Evolutionary conservation across 2,888 invertebrate genomes (phyloP), one percentile per base, ranked within the genome.

Genomic region (Cynaeus angustus): DNA sequence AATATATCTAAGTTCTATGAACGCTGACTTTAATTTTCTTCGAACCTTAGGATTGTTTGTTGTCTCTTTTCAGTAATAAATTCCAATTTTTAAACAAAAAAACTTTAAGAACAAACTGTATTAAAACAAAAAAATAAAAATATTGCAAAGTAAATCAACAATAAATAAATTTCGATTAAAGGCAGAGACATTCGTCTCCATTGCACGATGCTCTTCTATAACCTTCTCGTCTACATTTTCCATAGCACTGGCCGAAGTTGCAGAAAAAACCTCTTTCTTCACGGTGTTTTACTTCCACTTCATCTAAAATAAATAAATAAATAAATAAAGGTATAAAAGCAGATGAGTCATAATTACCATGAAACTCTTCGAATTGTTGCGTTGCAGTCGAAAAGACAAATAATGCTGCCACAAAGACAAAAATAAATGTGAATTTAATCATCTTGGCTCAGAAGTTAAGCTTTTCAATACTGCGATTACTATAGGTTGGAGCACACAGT

Each of bases 131-230:
- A n/a, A n/a, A n/a, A n/a, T n/a, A n/a, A n/a, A n/a, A n/a, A n/a
- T n/a, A n/a, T n/a, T n/a, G n/a, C n/a, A n/a, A n/a, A n/a, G n/a
- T n/a, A n/a, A n/a, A n/a, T n/a, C n/a, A n/a, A n/a, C n/a, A n/a
- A n/a, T n/a, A n/a, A n/a, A n/a, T n/a, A n/a, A n/a, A n/a, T n/a
- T n/a, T n/a, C n/a, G 4, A 21, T 52, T 16, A 53, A 26, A 58
- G 55, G 10, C 55, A 66, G 45, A 58, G 10, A 9, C 66, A 55
- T 43, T 58, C 56, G 14, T 56, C 66, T 7, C 66, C 66, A 6
- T 46, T 56, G n/a, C 64, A 64, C 3, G 64, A 64, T 3, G 9
- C 37, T 14, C 64, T 16, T 21, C 52, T 50, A 9, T 28, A 14
- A 8, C 43, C 43, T n/a, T 50, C 26, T n/a, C 37, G 28, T 52